A percentile compares a stretch with the other conserved stretches of the same genome.
Evolutionary conservation across 2,888 invertebrate species (phyloP).

Genomic region (Acrobasis suavella): DNA sequence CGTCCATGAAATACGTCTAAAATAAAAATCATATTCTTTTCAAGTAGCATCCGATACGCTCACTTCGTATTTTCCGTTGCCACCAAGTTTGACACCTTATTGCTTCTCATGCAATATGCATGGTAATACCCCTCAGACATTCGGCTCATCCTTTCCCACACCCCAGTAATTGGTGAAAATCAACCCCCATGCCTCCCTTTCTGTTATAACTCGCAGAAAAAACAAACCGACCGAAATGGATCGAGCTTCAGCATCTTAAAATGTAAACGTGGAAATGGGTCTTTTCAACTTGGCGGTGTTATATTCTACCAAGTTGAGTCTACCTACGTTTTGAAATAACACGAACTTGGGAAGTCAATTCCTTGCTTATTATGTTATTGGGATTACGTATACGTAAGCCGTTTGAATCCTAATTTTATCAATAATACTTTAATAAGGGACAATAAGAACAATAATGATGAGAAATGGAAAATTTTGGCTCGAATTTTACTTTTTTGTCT

Average conservation of each 20-base stretch:
- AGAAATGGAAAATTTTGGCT: background rate
- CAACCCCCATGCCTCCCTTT: conserved; percentile 43
- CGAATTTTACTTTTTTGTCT: too few species aligned
- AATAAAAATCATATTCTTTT: conserved; percentile 19
- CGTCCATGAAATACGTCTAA: conserved; percentile 1
- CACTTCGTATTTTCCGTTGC: conserved; percentile 42
- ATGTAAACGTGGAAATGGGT: background rate
- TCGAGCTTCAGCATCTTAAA: background rate
- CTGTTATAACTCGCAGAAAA: conserved; percentile 34
- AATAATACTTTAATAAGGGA: background rate
- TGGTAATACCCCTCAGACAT: conserved; percentile 62
- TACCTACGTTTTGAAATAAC: conserved; percentile 20
- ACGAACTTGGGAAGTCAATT: conserved; percentile 7
- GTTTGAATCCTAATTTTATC: conserved; percentile 1
- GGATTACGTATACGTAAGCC: conserved; percentile 24
- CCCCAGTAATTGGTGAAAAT: conserved; percentile 61
- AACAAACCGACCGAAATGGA: conserved; percentile 17
- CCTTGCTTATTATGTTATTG: conserved; percentile 30
- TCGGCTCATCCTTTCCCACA: conserved; percentile 37
- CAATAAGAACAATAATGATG: background rate
- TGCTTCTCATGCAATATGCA: conserved; percentile 74
- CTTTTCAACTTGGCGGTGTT: conserved; percentile 11
- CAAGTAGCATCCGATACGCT: conserved; percentile 12
- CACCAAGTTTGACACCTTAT: conserved; percentile 65
- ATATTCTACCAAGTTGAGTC: conserved; percentile 15